Evolutionary conservation across 35 echinoderm and acorn worm species (phyloP), one percentile per base, ranked within the genome.

Genomic region (Heliocidaris tuberculata): DNA sequence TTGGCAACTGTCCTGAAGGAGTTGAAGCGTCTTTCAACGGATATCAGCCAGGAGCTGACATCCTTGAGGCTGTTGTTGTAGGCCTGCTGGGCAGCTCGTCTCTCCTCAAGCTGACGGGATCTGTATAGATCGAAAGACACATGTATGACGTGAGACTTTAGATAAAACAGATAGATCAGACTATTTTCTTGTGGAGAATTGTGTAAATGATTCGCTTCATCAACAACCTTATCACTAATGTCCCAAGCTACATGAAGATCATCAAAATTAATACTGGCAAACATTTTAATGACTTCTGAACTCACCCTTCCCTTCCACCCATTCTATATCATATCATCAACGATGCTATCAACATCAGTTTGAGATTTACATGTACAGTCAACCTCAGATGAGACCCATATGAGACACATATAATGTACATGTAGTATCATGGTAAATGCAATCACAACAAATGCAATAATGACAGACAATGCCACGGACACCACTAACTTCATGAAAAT

Each of bases 51-150:
- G 47, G 97, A 94, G 71, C 95, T 97, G 65, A 96, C 97, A 32
- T 99, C 98, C 70, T 97, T 97, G 50, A 99, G 93, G 2, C 60
- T 86, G 47, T 95, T 94, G 92, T 96, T 99, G 95, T 97, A 99
- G n/a, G 94, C 94, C 60, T 97, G 93, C 85, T 96, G 96, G 27
- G 97, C 97, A 52, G 92, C 95, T 31, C 95, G 95, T 13, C 97
- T 94, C 86, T 99, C 98, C 27, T 99, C 96, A 61, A 97, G 95
- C 86, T 97, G 97, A 49, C 96, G 95, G 6, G 94, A 94, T 89
- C 98, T 99, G 94, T 5, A 90, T 6, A 50, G 11, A 87, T 86
- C 47, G 15, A 85, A 16, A 94, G 6, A 49, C 2, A 89, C 32
- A 89, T 15, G 13, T 32, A 89, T 13, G 4, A 89, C 35, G 3